Percentiles rank a stretch among this genome's conserved stretches.
phyloP scores from a whole-genome alignment of 2,888 invertebrate genomes.

The Cristatella mucedo region DNA sequence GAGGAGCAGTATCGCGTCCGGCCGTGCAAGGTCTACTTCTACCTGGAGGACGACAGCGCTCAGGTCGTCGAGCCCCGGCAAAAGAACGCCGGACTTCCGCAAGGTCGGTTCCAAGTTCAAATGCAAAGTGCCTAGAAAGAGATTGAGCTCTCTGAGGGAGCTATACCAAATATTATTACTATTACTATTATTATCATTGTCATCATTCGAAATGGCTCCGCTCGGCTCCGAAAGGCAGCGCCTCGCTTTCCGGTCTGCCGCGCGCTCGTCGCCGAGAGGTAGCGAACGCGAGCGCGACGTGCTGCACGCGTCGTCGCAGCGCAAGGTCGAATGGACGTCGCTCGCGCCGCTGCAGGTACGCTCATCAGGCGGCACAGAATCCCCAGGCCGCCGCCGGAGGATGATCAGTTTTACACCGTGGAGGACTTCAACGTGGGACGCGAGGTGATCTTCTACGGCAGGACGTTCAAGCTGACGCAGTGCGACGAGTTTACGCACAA shows the following conservation, averaged over 20 bases:
- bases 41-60: constrained; percentile 76
- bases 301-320: too few relatives aligned
- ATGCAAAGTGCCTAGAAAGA: too few relatives aligned
- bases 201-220: too few relatives aligned
- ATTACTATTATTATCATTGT: too few relatives aligned
- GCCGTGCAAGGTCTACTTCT: constrained; percentile 66
- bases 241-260: too few relatives aligned
- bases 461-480: constrained; percentile 60
- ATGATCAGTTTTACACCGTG: constrained; percentile 61
- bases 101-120: constrained; percentile 49
- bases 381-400: constrained; percentile 53
- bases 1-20: constrained; percentile 54
- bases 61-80: constrained; percentile 66
- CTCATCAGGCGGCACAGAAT: constrained; percentile 65
- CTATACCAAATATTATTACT: too few relatives aligned
- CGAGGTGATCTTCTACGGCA: constrained; percentile 62
- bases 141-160: too few relatives aligned
- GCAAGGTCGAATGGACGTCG: too few relatives aligned
- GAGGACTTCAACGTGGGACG: constrained; percentile 70
- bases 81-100: constrained; percentile 66
- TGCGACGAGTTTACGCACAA: constrained; percentile 73
- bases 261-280: too few relatives aligned
- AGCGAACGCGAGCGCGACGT: too few relatives aligned
- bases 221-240: too few relatives aligned
- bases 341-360: constrained; percentile 56